phyloP scores from a whole-genome alignment of 2,888 invertebrate genomes.

The Rotaria magnacalcarata region DNA sequence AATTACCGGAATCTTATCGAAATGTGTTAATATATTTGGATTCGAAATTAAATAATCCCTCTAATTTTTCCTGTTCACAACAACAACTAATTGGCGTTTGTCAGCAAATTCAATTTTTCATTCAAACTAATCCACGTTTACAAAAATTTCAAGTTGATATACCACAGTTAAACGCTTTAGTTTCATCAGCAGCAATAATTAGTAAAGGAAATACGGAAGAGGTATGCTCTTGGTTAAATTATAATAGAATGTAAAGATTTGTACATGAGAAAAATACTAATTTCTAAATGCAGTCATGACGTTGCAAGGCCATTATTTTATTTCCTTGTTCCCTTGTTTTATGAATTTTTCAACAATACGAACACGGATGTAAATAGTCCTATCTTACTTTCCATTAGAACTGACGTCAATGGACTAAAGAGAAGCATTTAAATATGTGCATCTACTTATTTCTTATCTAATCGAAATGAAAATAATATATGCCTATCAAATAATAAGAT shows the following conservation, averaged over 20 bases:
- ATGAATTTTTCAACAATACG: neutral
- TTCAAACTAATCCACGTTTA: neutral
- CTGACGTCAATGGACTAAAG: neutral
- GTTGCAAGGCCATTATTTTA: neutral
- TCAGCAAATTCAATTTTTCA: constrained; percentile 22
- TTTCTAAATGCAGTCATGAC: neutral
- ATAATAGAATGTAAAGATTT: neutral
- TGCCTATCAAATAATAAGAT: too few relatives aligned
- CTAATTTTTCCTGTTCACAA: neutral
- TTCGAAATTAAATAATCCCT: neutral
- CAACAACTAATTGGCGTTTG: neutral
- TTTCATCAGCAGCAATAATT: neutral
- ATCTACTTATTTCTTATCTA: too few relatives aligned
- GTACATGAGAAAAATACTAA: neutral
- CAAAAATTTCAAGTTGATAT: neutral
- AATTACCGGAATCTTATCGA: neutral
- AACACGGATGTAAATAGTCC: neutral
- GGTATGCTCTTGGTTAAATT: neutral
- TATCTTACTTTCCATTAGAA: neutral
- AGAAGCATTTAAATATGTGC: neutral
- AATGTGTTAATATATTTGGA: neutral
- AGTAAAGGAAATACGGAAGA: neutral
- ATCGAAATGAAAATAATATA: too few relatives aligned
- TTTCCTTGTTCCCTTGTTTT: neutral
- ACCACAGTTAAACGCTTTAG: neutral